These are phyloP conservation scores for Gambusia affinis DNA, from an alignment of 2,113 vertebrate genomes.

Conservation along the genomic window DNA sequence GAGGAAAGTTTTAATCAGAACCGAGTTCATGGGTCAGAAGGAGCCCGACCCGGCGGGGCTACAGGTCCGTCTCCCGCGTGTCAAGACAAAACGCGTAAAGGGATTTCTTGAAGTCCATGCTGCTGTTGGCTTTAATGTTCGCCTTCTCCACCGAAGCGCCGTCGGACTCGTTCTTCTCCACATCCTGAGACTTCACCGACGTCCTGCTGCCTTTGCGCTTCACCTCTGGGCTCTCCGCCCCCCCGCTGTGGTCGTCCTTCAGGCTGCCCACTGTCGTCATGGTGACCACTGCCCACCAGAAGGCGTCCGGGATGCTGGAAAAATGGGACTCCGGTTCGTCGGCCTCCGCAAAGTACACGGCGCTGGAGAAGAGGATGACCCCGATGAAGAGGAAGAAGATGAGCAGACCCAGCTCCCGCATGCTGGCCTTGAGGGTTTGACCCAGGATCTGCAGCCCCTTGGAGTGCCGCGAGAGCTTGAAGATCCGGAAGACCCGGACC, in stretches of 20 bases:
- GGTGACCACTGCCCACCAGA: slow-evolving; percentile 98
- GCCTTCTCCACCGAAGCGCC: slow-evolving; percentile 82
- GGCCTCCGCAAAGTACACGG: slow-evolving; percentile 92
- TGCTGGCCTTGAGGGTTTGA: slow-evolving; percentile 95
- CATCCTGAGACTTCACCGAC: slow-evolving; percentile 82
- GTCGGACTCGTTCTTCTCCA: slow-evolving; percentile 79
- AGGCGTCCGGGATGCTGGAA: slow-evolving; percentile 97
- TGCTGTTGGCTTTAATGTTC: slow-evolving; percentile 91
- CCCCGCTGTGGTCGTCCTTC: slow-evolving; percentile 83
- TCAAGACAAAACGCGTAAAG: slow-evolving; percentile 94
- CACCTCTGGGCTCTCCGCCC: slow-evolving; percentile 72
- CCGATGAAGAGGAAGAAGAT: slow-evolving; percentile 99
- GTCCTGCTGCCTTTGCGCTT: slow-evolving; percentile 82
- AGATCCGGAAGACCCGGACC: slow-evolving; percentile 94
- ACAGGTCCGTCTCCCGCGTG: slow-evolving; percentile 92
- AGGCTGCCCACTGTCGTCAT: slow-evolving; percentile 95
- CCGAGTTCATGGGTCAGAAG: background rate
- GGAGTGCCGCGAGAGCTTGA: slow-evolving; percentile 95
- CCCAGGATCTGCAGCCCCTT: slow-evolving; percentile 97
- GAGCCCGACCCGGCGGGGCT: slow-evolving; percentile 23
- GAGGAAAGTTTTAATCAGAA: slow-evolving; percentile 50
- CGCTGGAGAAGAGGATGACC: slow-evolving; percentile 96
- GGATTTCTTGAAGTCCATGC: slow-evolving; percentile 87
- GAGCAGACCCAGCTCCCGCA: slow-evolving; percentile 93
- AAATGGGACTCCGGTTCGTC: slow-evolving; percentile 94